Base-by-base conservation (phyloP, 2,888 invertebrate genomes). In the Spilarctia lutea region DNA sequence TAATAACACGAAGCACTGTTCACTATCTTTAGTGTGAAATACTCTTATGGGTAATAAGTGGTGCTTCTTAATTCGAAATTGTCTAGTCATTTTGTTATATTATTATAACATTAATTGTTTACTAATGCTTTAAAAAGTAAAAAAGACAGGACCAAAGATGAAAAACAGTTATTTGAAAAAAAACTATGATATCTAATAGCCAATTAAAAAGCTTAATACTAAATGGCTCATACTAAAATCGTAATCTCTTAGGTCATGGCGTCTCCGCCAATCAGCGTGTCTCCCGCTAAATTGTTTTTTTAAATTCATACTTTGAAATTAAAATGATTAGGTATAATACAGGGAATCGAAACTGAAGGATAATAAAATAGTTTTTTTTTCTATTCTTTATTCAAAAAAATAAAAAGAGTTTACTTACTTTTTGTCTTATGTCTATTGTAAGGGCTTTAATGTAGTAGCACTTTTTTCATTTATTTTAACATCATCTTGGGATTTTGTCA, bases 1-100 rank as follows among this genome's bases (percentile, higher is more conserved):
- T 84, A 85, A 84, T 85, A 68, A 83, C 86, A 88, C 85, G 74
- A 79, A 81, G 89, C 89, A 90, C 89, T 78, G 79, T 85, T 83
- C 84, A 86, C 86, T 72, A 73, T 76, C 75, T 81, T 74, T 63
- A 67, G 84, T 81, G 85, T 86, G 83, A 75, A 79, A 85, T 87
- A 89, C 86, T 80, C 81, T 77, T 80, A 68, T 83, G 85, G 81
- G 75, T 79, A 71, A 67, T 79, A 82, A 82, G 78, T 75, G 81
- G 83, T 84, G 83, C 75, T 83, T 83, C 60, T 81, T 76, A 60
- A 83, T 82, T 77, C 81, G 42, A 78, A 81, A 80, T 80, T 65
- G 71, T 88, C 88, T 91, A 90, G 90, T 90, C 88, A 84, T 67
- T 73, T 68, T 72, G 7, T 72, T 48, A 56, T 60, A 39, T 35